Evolutionary conservation across 2,113 vertebrate genomes (phyloP), one percentile per base, ranked within the genome.

Genomic region (Bubo bubo): DNA sequence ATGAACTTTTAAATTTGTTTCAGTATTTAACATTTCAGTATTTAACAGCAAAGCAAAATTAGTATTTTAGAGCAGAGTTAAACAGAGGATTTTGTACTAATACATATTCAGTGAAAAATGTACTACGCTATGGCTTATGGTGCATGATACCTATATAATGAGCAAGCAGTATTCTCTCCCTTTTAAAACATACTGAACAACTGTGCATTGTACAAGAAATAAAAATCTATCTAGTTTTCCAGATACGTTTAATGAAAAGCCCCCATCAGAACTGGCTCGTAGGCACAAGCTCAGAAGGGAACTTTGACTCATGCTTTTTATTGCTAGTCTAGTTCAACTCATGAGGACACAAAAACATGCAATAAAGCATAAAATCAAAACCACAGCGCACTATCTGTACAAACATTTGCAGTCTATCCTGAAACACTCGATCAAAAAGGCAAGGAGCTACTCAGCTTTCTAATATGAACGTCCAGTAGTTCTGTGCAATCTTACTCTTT

Each of bases 361-460:
- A 71, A 16, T 68, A 94, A 95, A 90, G 62, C 49, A 59, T 49
- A 74, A 83, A 63, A 94, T 59, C 50, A 94, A 93, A 96, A 30
- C 76, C 75, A 70, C 20, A 56, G 60, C 28, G 19, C 28, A 50
- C 27, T 86, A 50, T 76, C 53, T 73, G 77, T 49, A 62, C 56
- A 81, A 96, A 68, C 23, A 73, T 83, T 87, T 79, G 62, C 43
- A 79, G 30, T 41, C 49, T 75, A 32, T 19, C 49, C 53, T 4
- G 0, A 79, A 94, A 83, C 49, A 49, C 39, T 55, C 6, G 27
- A 75, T 58, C 12, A 43, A 67, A 71, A 88, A 80, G 20, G 39
- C 72, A 80, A 88, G 52, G 30, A 94, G 15, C 34, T 56, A 39
- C 27, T 73, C 11, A 82, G 74, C 35, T 79, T 87, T 80, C 58